Base-by-base conservation (phyloP, 2,113 vertebrate species). In the Neoarius graeffei region DNA sequence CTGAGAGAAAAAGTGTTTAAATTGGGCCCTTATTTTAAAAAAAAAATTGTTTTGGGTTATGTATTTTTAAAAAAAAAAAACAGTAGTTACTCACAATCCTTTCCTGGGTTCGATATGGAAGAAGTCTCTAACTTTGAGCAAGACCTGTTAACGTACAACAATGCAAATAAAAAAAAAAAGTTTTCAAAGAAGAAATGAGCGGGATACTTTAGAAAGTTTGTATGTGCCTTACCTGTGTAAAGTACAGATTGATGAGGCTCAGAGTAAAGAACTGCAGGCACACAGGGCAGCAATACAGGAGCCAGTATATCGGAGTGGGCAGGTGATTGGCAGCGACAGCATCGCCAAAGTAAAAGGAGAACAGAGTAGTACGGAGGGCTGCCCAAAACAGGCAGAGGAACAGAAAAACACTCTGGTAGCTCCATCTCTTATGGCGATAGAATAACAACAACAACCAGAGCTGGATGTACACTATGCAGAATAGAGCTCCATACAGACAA, bases 241-340 rank as follows among this genome's bases (percentile, higher is more conserved):
- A 97, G 91, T 97, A 97, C 81, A 97, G 94, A 88, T 96, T 97
- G 91, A 97, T 97, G 60, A 97, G 96, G 85, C 95, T 96, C 90
- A 97, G 93, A 0, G 97, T 97, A 94, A 97, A 97, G 92, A 97
- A 97, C 95, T 97, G 97, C 90, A 97, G 92, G 89, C 97, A 97
- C 30, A 97, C 96, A 0, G 97, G 97, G 90, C 94, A 97, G 92
- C 97, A 97, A 90, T 97, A 97, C 57, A 97, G 95, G 57, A 97
- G 95, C 97, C 97, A 97, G 87, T 96, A 97, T 86, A 93, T 90
- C 1, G 94, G 92, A 1, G 94, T 94, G 11, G 95, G 94, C 52
- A 97, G 92, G 84, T 92, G 96, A 90, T 97, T 97, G 91, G 97
- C 97, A 9, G 95, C 92, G 84, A 96, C 89, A 0, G 96, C 94